phyloP scores from a whole-genome alignment of 1,140 invertebrate species.

The Drosophila bocki region DNA sequence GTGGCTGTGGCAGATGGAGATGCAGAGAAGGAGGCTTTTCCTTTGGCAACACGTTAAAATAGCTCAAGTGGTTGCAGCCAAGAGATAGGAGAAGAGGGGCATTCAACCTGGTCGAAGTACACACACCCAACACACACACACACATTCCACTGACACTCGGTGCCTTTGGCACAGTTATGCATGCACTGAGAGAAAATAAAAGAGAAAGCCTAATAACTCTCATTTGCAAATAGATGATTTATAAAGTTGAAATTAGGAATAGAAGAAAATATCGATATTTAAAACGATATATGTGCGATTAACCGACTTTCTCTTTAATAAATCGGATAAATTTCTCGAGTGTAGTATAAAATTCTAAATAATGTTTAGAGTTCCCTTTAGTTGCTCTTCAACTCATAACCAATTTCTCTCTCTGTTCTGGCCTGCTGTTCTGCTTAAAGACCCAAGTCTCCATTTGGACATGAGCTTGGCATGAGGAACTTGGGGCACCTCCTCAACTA shows the following conservation, averaged over 20 bases:
- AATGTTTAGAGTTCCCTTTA: not conserved
- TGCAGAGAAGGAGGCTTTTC: constrained; percentile 25
- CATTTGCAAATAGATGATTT: too few relatives aligned
- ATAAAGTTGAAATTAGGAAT: too few relatives aligned
- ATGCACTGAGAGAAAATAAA: constrained; percentile 1
- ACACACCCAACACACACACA: constrained; percentile 7
- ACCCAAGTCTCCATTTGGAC: constrained; percentile 25
- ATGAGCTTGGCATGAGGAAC: constrained; percentile 18
- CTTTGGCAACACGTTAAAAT: constrained; percentile 67
- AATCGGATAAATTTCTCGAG: too few relatives aligned
- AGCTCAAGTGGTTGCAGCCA: constrained; percentile 68
- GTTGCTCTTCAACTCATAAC: not conserved
- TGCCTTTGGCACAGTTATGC: constrained; percentile 51
- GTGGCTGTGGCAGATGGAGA: constrained; percentile 16
- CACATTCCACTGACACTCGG: constrained; percentile 28
- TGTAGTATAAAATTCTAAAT: not conserved
- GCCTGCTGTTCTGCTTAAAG: constrained; percentile 8
- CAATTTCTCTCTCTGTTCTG: not conserved
- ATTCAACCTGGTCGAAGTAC: constrained; percentile 36
- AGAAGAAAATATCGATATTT: too few relatives aligned
- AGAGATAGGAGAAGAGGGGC: constrained; percentile 5
- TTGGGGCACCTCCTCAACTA: constrained; percentile 17
- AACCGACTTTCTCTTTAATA: too few relatives aligned
- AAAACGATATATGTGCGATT: too few relatives aligned
- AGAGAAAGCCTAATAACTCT: too few relatives aligned